Conservation (phyloP, 2,797 vertebrate species). For the Tragelaphus oryx region DNA sequence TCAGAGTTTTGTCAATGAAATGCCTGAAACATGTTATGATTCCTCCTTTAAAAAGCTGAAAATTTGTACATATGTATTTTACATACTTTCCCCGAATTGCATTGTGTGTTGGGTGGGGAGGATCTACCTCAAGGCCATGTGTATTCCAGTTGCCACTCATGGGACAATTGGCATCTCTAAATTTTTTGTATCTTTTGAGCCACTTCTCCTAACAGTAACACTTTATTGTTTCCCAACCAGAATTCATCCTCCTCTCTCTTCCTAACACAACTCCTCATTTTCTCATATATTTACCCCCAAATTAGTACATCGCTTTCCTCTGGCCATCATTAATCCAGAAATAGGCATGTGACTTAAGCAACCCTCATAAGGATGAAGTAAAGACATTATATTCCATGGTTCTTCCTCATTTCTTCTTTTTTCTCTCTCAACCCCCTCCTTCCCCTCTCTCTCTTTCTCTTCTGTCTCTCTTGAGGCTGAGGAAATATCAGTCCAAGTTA, state of each 20-base stretch:
- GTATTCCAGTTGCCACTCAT: not conserved
- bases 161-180: not conserved
- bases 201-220: not conserved
- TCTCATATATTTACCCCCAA: not conserved
- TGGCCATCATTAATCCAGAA: not conserved
- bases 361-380: not conserved
- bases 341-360: not conserved
- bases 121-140: not conserved
- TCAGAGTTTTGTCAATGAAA: constrained; percentile 11
- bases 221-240: not conserved
- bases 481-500: not conserved
- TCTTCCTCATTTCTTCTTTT: not conserved
- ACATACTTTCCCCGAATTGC: not conserved
- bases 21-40: not conserved
- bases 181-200: not conserved
- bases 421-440: not conserved
- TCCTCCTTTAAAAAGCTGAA: not conserved
- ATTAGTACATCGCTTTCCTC: not conserved
- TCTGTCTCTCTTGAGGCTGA: not conserved
- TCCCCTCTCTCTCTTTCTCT: too few relatives aligned
- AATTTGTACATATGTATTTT: not conserved
- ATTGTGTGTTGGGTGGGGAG: not conserved
- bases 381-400: not conserved
- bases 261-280: not conserved
- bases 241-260: not conserved